Evolutionary conservation across 2,797 vertebrate genomes (phyloP).

Genomic region (Xerus rutilus): DNA sequence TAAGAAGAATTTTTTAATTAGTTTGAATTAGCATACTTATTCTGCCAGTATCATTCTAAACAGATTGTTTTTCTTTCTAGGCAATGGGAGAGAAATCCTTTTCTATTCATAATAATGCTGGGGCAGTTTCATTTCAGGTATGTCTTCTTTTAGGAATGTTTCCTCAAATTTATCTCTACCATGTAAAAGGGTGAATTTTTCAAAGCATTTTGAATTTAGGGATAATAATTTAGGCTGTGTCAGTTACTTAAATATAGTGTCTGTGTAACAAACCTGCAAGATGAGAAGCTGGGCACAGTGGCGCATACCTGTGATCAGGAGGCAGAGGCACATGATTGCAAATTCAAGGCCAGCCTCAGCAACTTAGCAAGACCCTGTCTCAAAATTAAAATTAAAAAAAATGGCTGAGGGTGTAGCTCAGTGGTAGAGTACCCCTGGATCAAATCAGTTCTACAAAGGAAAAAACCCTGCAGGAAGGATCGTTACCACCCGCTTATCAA

Average conservation of each 20-base stretch:
- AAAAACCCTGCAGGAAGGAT: neutral
- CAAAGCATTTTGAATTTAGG: neutral
- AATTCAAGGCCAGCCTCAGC: too few relatives aligned
- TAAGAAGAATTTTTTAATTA: neutral
- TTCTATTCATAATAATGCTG: slow-evolving; percentile 75
- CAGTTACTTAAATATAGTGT: neutral
- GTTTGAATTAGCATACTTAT: neutral
- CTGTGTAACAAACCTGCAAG: neutral
- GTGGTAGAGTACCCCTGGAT: too few relatives aligned
- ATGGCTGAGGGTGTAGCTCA: too few relatives aligned
- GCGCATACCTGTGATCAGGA: too few relatives aligned
- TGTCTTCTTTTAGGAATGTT: neutral
- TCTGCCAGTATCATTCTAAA: slow-evolving; percentile 34
- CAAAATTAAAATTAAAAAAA: too few relatives aligned
- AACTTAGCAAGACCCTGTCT: too few relatives aligned
- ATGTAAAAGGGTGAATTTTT: neutral
- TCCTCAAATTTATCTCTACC: neutral
- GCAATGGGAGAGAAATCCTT: slow-evolving; percentile 80
- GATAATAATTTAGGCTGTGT: neutral
- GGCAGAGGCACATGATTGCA: too few relatives aligned
- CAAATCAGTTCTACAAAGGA: too few relatives aligned
- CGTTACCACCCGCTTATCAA: fast-evolving
- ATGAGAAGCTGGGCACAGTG: too few relatives aligned
- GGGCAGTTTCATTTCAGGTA: slow-evolving; percentile 88
- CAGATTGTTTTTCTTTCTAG: slow-evolving; percentile 76